Percentiles rank a stretch among this genome's conserved stretches.
phyloP scores from a whole-genome alignment of 2,888 invertebrate genomes.

The Xestia rhomboidea region DNA sequence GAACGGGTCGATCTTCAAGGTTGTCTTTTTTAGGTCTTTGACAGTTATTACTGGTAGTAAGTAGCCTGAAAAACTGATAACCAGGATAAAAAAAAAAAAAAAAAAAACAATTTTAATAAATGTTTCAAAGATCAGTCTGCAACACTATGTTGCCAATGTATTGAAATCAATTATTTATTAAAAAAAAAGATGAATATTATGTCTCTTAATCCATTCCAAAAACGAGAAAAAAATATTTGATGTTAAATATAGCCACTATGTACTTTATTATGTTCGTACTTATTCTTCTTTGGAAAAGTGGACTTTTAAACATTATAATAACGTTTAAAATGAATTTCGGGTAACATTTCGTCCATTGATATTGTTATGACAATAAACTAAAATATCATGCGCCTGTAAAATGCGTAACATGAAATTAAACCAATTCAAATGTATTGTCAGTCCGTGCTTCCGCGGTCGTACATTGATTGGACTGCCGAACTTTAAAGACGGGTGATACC shows the following conservation, averaged over 20 bases:
- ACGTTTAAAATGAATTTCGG: background rate
- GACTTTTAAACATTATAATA: background rate
- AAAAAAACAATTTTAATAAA: too few species aligned
- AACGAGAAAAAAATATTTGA: background rate
- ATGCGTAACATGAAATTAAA: background rate
- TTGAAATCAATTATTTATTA: background rate
- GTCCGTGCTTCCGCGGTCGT: too few species aligned
- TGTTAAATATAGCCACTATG: background rate
- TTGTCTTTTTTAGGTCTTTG: background rate
- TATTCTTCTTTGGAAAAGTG: conserved; percentile 11
- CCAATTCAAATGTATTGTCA: too few species aligned
- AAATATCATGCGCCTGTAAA: background rate
- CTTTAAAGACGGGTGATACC: too few species aligned
- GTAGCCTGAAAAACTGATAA: background rate
- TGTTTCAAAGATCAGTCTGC: background rate
- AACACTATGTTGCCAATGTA: background rate
- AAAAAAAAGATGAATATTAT: background rate
- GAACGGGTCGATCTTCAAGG: background rate
- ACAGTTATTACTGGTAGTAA: background rate
- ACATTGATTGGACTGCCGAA: too few species aligned
- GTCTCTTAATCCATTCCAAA: background rate
- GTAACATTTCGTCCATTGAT: too few species aligned
- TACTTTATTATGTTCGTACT: background rate
- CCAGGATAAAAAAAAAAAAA: too few species aligned
- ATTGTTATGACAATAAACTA: background rate